These are phyloP conservation scores for Eonycteris spelaea DNA, from an alignment of 2,113 vertebrate species.

Conservation along the genomic window DNA sequence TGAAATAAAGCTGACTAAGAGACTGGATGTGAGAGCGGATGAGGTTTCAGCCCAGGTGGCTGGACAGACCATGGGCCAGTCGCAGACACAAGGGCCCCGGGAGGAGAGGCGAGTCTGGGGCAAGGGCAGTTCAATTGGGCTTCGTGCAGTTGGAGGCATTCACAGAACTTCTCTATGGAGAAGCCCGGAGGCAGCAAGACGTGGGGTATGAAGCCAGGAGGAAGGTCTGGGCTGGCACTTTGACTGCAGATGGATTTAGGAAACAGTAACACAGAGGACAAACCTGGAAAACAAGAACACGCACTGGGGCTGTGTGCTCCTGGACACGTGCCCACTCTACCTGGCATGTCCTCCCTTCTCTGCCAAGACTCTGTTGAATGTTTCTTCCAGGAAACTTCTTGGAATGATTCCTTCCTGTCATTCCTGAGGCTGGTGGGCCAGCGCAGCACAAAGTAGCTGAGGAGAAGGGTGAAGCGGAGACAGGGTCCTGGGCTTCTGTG, in stretches of 20 bases:
- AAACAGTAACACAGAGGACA: background rate
- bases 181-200: background rate
- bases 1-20: background rate
- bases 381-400: slow-evolving; percentile 9
- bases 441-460: background rate
- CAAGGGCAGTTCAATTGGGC: background rate
- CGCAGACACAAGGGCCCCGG: background rate
- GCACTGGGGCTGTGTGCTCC: rapidly evolving
- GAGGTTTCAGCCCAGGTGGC: background rate
- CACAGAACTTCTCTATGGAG: rapidly evolving
- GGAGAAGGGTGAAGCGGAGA: no score
- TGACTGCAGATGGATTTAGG: background rate
- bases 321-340: background rate
- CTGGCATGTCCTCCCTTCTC: background rate
- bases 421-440: background rate
- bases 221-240: background rate
- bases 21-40: background rate
- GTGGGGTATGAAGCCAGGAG: background rate
- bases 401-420: background rate
- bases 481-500: background rate
- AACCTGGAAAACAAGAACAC: background rate
- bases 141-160: rapidly evolving
- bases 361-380: background rate
- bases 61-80: rapidly evolving
- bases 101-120: background rate